These are phyloP conservation scores for Callinectes sapidus DNA, from an alignment of 2,888 invertebrate species.

Conservation along the genomic window DNA sequence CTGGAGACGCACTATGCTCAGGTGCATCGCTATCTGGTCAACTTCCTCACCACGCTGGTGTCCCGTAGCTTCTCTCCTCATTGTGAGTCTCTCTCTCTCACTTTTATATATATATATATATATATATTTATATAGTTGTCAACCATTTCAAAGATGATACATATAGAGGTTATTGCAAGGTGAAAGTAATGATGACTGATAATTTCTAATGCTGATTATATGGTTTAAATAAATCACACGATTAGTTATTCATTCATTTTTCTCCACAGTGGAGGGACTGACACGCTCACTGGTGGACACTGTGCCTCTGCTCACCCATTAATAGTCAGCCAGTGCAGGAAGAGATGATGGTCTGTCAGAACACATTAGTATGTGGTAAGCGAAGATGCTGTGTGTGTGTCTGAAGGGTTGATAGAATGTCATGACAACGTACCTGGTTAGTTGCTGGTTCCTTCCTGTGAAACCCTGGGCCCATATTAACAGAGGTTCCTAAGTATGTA, in stretches of 20 bases:
- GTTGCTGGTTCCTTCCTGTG: too few relatives aligned
- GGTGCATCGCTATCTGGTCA: conserved; percentile 60
- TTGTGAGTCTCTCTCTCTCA: conserved; percentile 42
- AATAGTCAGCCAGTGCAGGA: not conserved
- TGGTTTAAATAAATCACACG: not conserved
- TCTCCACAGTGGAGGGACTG: conserved; percentile 56
- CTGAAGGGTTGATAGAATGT: too few relatives aligned
- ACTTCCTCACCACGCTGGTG: conserved; percentile 51
- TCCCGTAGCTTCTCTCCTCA: conserved; percentile 46
- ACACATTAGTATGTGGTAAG: too few relatives aligned
- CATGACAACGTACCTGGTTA: too few relatives aligned
- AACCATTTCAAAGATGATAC: not conserved
- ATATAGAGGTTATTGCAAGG: too few relatives aligned
- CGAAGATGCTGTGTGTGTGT: too few relatives aligned
- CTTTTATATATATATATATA: too few relatives aligned
- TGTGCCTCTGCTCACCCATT: conserved; percentile 47
- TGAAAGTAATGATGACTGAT: not conserved
- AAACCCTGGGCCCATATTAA: too few relatives aligned
- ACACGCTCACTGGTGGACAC: conserved; percentile 55
- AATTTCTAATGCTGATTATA: not conserved
- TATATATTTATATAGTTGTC: too few relatives aligned
- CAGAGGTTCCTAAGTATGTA: too few relatives aligned
- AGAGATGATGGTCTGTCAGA: too few relatives aligned
- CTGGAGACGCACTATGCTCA: conserved; percentile 53
- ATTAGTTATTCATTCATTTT: not conserved